Percentiles rank a stretch among this genome's conserved stretches.
These are phyloP conservation scores for Trachelus troglodyta DNA, from an alignment of 2,888 invertebrate genomes.

Conservation along the genomic window DNA sequence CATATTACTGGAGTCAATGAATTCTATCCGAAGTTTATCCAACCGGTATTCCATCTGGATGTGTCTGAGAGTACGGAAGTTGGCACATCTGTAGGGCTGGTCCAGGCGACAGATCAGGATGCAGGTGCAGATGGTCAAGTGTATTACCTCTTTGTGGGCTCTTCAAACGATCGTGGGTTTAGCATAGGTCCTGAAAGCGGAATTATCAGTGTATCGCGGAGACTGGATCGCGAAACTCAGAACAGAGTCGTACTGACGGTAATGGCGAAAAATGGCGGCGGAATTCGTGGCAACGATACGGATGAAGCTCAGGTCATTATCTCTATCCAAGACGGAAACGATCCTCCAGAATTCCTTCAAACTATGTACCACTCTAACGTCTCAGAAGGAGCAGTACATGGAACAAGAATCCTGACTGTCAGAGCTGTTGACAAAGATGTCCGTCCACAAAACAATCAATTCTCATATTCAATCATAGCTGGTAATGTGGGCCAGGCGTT, in stretches of 20 bases:
- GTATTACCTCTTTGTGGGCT: slow-evolving; percentile 92
- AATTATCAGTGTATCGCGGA: slow-evolving; percentile 83
- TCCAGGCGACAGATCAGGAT: slow-evolving; percentile 91
- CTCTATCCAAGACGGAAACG: slow-evolving; percentile 95
- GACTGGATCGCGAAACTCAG: slow-evolving; percentile 88
- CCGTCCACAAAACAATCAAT: slow-evolving; percentile 89
- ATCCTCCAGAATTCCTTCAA: slow-evolving; percentile 92
- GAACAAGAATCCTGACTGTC: slow-evolving; percentile 81
- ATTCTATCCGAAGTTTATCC: slow-evolving; percentile 87
- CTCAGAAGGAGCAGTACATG: slow-evolving; percentile 82
- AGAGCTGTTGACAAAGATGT: slow-evolving; percentile 93
- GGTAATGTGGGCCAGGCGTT: slow-evolving; percentile 87
- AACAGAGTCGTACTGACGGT: slow-evolving; percentile 90
- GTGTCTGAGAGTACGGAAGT: slow-evolving; percentile 92
- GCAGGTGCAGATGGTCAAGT: slow-evolving; percentile 88
- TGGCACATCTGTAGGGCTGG: slow-evolving; percentile 85
- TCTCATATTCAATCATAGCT: slow-evolving; percentile 88
- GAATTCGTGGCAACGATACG: slow-evolving; percentile 93
- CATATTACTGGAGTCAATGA: slow-evolving; percentile 89
- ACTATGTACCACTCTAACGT: slow-evolving; percentile 81
- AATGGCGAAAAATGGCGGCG: slow-evolving; percentile 94
- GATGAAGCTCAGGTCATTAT: slow-evolving; percentile 95
- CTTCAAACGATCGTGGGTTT: slow-evolving; percentile 93
- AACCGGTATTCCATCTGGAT: slow-evolving; percentile 91
- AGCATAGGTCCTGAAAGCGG: slow-evolving; percentile 87